A percentile compares a stretch with the other conserved stretches of the same genome.
phyloP scores from a whole-genome alignment of 2,113 vertebrate species.

The Salvelinus fontinalis region DNA sequence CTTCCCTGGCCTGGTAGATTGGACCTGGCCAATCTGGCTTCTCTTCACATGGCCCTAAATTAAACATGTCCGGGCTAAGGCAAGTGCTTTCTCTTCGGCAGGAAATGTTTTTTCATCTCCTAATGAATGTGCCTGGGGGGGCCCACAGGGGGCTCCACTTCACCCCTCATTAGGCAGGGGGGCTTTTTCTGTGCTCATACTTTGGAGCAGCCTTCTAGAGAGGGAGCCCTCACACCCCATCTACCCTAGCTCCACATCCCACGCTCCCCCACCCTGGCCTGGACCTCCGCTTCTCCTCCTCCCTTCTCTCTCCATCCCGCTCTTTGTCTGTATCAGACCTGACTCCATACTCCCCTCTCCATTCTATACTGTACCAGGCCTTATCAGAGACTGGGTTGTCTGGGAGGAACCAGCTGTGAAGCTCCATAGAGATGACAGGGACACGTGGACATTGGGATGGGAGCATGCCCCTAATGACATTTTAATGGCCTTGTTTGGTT shows the following conservation, averaged over 20 bases:
- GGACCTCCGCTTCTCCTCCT: conserved; percentile 6
- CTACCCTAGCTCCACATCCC: conserved; percentile 59
- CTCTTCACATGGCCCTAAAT: conserved; percentile 67
- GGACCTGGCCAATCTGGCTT: conserved; percentile 55
- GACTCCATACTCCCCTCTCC: background rate
- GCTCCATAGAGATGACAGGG: conserved; percentile 23
- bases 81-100: conserved; percentile 63
- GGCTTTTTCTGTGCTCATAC: conserved; percentile 67
- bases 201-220: conserved; percentile 70
- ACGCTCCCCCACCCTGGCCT: conserved; percentile 55
- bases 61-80: conserved; percentile 71
- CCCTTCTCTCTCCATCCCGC: background rate
- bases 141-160: conserved; percentile 67
- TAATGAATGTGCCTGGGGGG: conserved; percentile 79
- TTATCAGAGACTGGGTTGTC: background rate
- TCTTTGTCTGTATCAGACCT: background rate
- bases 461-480: conserved; percentile 60
- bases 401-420: background rate
- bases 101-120: conserved; percentile 79
- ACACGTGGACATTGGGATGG: conserved; percentile 32
- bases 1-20: conserved; percentile 23
- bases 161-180: conserved; percentile 74
- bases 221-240: conserved; percentile 39
- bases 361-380: background rate
- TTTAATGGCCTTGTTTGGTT: conserved; percentile 66